phyloP scores from a whole-genome alignment of 2,888 invertebrate genomes.

The Pasiphila rectangulata region DNA sequence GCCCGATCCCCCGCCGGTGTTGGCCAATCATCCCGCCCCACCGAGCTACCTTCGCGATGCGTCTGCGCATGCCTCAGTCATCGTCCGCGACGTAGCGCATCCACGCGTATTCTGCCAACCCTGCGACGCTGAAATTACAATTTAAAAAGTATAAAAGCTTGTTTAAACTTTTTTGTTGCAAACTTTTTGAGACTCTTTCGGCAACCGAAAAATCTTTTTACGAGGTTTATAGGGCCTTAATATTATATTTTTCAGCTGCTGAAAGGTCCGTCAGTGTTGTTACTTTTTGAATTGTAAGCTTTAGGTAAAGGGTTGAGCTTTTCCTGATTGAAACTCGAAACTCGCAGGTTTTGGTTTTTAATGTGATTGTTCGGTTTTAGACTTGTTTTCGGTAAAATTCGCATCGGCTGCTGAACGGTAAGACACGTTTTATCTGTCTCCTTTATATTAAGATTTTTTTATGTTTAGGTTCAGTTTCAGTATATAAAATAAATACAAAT shows the following conservation, averaged over 20 bases:
- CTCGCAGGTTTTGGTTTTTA: slow-evolving; percentile 18
- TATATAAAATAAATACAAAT: too few relatives aligned
- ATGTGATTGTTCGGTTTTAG: slow-evolving; percentile 21
- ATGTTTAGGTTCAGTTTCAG: too few relatives aligned
- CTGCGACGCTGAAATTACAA: slow-evolving; percentile 16
- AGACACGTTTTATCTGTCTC: slow-evolving; percentile 1
- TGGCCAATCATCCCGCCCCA: slow-evolving; percentile 29
- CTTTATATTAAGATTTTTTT: too few relatives aligned
- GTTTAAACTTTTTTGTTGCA: not conserved
- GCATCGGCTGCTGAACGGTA: slow-evolving; percentile 16
- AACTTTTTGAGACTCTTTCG: not conserved
- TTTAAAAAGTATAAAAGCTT: slow-evolving; percentile 11
- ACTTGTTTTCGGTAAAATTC: slow-evolving; percentile 5
- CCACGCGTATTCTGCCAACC: slow-evolving; percentile 19
- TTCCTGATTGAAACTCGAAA: slow-evolving; percentile 10
- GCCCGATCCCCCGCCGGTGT: slow-evolving; percentile 5
- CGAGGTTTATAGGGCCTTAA: not conserved
- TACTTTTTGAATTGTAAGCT: slow-evolving; percentile 14
- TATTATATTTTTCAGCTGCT: slow-evolving; percentile 2
- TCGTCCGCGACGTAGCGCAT: slow-evolving; percentile 30
- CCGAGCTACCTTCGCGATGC: slow-evolving; percentile 33
- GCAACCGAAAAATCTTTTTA: not conserved
- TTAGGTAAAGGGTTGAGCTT: slow-evolving; percentile 18
- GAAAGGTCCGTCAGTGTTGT: not conserved
- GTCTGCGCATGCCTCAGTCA: slow-evolving; percentile 28